These are phyloP conservation scores for Dexiosoma caninum DNA, from an alignment of 2,888 invertebrate species.

Conservation along the genomic window DNA sequence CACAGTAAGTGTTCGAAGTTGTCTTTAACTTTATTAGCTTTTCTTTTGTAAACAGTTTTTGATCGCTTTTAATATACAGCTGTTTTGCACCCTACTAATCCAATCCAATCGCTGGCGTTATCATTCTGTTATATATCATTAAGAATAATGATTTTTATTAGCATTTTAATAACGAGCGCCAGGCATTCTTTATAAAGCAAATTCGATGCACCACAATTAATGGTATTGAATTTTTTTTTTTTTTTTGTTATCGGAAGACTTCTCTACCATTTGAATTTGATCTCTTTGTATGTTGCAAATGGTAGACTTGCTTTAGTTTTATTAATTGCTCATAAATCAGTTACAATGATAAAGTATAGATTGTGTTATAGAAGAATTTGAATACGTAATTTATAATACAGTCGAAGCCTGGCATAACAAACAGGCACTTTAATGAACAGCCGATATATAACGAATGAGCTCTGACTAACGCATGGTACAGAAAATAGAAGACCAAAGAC, in stretches of 20 bases:
- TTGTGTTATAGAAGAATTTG: conserved; percentile 19
- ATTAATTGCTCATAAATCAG: conserved; percentile 61
- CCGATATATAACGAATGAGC: too few species aligned
- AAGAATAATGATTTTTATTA: conserved; percentile 59
- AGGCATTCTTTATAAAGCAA: conserved; percentile 8
- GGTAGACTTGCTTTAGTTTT: conserved; percentile 30
- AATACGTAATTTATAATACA: conserved; percentile 62
- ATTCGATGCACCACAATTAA: conserved; percentile 55
- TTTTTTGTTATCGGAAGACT: background rate
- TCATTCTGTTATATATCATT: conserved; percentile 39
- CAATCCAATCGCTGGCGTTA: background rate
- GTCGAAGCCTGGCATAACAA: too few species aligned
- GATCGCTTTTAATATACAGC: background rate
- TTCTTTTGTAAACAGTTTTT: background rate
- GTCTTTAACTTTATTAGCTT: conserved; percentile 31
- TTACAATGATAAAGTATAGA: conserved; percentile 55
- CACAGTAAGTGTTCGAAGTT: conserved; percentile 42
- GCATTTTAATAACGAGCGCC: too few species aligned
- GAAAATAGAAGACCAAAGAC: too few species aligned
- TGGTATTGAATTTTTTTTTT: conserved; percentile 38
- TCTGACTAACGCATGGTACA: too few species aligned
- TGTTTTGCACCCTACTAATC: too few species aligned
- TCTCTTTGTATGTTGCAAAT: conserved; percentile 13
- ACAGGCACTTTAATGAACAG: too few species aligned
- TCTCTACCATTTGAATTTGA: conserved; percentile 14